phyloP scores from a whole-genome alignment of 1,140 invertebrate species.

The Pararge aegeria region DNA sequence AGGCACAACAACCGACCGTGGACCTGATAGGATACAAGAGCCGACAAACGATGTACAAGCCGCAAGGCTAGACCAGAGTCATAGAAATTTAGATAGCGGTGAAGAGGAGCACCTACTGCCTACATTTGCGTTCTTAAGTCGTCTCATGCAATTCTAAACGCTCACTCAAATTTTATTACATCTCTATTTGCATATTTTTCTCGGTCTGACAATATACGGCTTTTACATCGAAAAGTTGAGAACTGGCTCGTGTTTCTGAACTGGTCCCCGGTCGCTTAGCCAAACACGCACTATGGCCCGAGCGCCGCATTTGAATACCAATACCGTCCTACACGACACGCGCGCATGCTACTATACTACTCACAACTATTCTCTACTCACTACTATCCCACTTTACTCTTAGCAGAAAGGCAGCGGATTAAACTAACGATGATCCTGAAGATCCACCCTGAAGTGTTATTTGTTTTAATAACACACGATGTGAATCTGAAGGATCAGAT shows the following conservation, averaged over 20 bases:
- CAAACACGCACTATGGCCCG: conserved; percentile 68
- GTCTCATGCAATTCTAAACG: conserved; percentile 25
- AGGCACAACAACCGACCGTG: conserved; percentile 38
- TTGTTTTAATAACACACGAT: conserved; percentile 40
- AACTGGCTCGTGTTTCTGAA: conserved; percentile 30
- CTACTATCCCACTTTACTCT: conserved; percentile 71
- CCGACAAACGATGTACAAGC: conserved; percentile 26
- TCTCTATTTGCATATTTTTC: conserved; percentile 2
- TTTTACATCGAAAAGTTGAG: conserved; percentile 22
- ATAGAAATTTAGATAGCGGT: conserved; percentile 12
- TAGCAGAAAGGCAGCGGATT: conserved; percentile 66
- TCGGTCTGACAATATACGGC: conserved; percentile 6
- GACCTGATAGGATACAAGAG: conserved; percentile 28
- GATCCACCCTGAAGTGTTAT: conserved; percentile 43
- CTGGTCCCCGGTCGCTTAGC: conserved; percentile 38
- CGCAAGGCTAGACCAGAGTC: neutral
- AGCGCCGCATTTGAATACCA: conserved; percentile 85
- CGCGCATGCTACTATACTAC: conserved; percentile 74
- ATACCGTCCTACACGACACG: conserved; percentile 79
- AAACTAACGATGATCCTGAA: conserved; percentile 57
- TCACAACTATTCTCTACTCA: conserved; percentile 75
- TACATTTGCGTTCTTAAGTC: conserved; percentile 13
- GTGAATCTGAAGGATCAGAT: conserved; percentile 61
- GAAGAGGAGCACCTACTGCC: neutral
- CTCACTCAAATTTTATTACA: conserved; percentile 1